Conservation (phyloP, 2,888 invertebrate genomes). For the Lithophane socia region DNA sequence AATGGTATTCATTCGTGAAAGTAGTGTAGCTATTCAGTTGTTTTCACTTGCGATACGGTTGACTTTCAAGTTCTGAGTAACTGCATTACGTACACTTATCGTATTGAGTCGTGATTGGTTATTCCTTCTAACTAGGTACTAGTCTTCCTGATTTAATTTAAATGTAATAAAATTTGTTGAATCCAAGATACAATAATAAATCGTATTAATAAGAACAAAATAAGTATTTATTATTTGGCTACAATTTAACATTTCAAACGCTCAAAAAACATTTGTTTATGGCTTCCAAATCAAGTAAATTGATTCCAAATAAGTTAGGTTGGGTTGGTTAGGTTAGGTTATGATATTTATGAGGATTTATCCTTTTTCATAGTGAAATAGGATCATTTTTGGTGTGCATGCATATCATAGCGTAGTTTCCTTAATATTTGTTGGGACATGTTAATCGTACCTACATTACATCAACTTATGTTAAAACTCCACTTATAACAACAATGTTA, state of each 20-base stretch:
- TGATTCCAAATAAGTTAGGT: neutral
- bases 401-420: neutral
- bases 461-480: conserved; percentile 10
- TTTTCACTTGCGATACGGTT: conserved; percentile 63
- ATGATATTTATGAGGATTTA: neutral
- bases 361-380: neutral
- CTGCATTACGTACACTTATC: conserved; percentile 54
- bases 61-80: conserved; percentile 65
- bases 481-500: conserved; percentile 1
- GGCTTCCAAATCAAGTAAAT: neutral
- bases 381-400: neutral
- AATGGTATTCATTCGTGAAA: conserved; percentile 60
- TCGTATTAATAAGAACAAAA: neutral
- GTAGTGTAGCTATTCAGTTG: conserved; percentile 63
- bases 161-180: neutral
- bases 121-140: conserved; percentile 17
- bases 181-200: neutral
- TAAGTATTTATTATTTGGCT: neutral
- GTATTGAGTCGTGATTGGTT: conserved; percentile 47
- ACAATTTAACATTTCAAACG: conserved; percentile 1
- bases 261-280: neutral
- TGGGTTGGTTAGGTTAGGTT: neutral
- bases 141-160: conserved; percentile 43
- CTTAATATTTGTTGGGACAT: neutral
- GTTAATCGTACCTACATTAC: conserved; percentile 4